Base-by-base conservation (phyloP, 1,140 invertebrate species). In the Plectrocnemia conspersa region DNA sequence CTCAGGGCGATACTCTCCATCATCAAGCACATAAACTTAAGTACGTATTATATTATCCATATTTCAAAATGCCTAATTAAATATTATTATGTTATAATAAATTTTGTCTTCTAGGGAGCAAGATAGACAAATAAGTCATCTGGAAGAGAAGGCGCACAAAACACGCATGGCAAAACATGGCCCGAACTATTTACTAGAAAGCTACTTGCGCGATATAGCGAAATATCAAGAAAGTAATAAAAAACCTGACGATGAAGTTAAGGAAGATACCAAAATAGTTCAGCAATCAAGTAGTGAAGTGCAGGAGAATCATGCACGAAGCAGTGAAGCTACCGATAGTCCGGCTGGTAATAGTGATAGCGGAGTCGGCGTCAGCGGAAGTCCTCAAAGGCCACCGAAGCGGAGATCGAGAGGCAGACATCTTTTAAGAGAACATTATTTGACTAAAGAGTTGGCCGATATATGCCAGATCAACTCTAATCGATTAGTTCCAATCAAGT, bases 131-230 rank as follows among this genome's bases (percentile, higher is more conserved):
- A 91, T 91, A 58, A 81, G 83, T 22, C 77, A 79, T 49, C 78
- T 87, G 59, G 88, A 91, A 74, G 82, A 86, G 52, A 81, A 86
- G 58, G 82, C 85, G 36, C 88, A 91, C 67, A 74, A 72, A 46
- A 74, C 55, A 45, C 71, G 88, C 35, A 82, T 86, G 67, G 78
- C 83, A 55, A 81, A 86, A 63, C 81, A 88, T 59, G 88, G 88
- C 9, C 82, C 82, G 29, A 88, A 91, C 68, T 91, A 91, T 67
- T 75, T 91, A 13, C 75, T 90, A 1, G 84, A 90, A 65, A 84
- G 87, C 0, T 91, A 91, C 64, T 70, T 90, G 4, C 62, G 74
- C 38, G 73, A 75, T 49, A 64, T 76, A 1, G 72, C 56, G 10
- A 52, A 50, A 40, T 38, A 58, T 48, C 50, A 64, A 41, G 69